Evolutionary conservation across 1,140 invertebrate species (phyloP), one percentile per base, ranked within the genome.

Genomic region (Drosophila serrata): DNA sequence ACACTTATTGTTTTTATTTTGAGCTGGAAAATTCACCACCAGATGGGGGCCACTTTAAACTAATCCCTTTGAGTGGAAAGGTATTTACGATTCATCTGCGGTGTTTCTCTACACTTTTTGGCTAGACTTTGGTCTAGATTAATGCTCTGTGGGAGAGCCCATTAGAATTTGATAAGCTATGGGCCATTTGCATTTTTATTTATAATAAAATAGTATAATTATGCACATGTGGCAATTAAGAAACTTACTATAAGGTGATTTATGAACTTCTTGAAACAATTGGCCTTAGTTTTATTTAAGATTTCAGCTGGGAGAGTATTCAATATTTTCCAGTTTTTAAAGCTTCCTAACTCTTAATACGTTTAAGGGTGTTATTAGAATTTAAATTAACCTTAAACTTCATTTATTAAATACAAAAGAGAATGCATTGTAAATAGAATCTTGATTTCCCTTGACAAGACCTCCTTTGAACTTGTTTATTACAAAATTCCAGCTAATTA

Each of bases 1-100:
- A 53, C 37, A 39, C 55, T 62, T 46, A 43, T 55, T 69, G 46
- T 35, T 69, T 69, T 69, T 37, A 29, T 67, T 67, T 33, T 12
- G 5, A 15, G 15, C 12, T 19, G 15, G 27, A 19, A 39, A 27
- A 39, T 6, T 29, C 5, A 24, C 12, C 19, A 37, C 13, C 51
- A 55, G 33, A 55, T 55, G 51, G 51, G 51, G 31, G 33, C 17
- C 29, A 35, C 49, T 35, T 22, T 19, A 1, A 22, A 7, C 15
- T 22, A 15, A 53, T 53, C 51, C 51, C 51, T 37, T 53, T 53
- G 8, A 55, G 51, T 35, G 19, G 13, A 37, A n/a, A 37, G 31
- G 51, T 35, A 55, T 55, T 55, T 37, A 24, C 5, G 7, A 5
- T 15, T 22, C 13, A 22, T 37, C 13, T 45, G 6, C 2, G 29